Conservation (phyloP, 2,888 invertebrate species). For the Nineta flava region DNA sequence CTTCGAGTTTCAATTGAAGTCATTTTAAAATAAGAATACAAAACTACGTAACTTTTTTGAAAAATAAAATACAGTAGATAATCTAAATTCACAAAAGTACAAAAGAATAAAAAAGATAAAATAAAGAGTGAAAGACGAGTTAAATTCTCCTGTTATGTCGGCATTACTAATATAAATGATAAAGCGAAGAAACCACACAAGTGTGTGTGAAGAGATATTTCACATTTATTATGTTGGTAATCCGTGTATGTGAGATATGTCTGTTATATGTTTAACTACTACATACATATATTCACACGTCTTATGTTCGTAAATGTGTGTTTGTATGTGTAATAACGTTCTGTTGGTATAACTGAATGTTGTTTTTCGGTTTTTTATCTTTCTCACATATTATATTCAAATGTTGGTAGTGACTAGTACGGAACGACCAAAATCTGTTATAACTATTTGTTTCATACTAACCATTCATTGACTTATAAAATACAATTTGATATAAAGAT, state of each 20-base stretch:
- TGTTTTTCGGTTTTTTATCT: neutral
- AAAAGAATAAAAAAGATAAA: too few species aligned
- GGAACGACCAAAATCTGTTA: neutral
- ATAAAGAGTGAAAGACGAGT: too few species aligned
- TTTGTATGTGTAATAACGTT: neutral
- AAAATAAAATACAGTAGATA: too few species aligned
- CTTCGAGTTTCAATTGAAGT: too few species aligned
- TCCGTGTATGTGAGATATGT: neutral
- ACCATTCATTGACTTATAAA: too few species aligned
- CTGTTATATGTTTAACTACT: neutral
- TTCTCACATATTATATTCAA: neutral
- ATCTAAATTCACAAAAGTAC: too few species aligned
- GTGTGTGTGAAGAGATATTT: slow-evolving; percentile 1
- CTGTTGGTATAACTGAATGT: neutral
- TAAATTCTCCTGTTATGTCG: neutral
- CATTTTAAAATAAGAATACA: too few species aligned
- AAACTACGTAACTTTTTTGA: too few species aligned
- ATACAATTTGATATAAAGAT: too few species aligned
- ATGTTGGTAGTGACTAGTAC: neutral
- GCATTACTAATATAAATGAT: neutral
- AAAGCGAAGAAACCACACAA: slow-evolving; percentile 1
- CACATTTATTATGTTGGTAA: neutral
- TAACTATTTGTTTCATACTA: too few species aligned
- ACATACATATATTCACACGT: neutral
- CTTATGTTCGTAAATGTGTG: neutral